Base-by-base conservation (phyloP, 2,797 vertebrate genomes). In the Artibeus jamaicensis region DNA sequence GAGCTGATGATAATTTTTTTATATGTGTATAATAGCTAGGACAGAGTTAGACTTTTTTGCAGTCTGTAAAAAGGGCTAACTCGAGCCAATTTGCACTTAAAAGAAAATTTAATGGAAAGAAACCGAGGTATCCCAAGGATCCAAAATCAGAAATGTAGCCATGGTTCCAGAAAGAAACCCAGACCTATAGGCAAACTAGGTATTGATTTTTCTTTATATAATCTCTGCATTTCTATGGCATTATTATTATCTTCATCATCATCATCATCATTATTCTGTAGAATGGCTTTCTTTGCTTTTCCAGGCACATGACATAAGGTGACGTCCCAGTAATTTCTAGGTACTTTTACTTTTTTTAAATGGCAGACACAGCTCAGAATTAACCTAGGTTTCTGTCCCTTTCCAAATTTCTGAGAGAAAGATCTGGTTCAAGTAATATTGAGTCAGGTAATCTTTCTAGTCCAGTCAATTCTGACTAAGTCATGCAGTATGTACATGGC, bases 81-180 rank as follows among this genome's bases (percentile, higher is more conserved):
- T 62, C 18, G 39, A 79, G 48, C 78, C 42, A 62, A 6, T 73
- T 86, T 90, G 70, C 92, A 77, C 15, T 92, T 83, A 73, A 78
- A 89, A 84, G 73, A 67, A 82, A 86, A 77, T 90, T 77, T 73
- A 87, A 67, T 94, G 26, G 77, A 74, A 79, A 83, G 65, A 94
- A 87, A 89, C 89, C 34, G 39, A 84, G 44, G 21, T 92, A 87
- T 46, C 50, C 7, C 46, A 84, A 50, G 37, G 48, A 81, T 74
- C 57, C 34, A 73, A 94, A 87, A 83, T 87, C 39, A 79, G 48
- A 55, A 86, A 62, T 91, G 39, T 62, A 87, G 70, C 57, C 83
- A 93, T 29, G 91, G 34, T 62, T 59, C n/a, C 22, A 84, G 83
- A 84, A 79, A 42, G 48, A 96, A 93, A 87, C 46, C 22, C n/a